These are phyloP conservation scores for Tigriopus japonicus DNA, from an alignment of 1,140 invertebrate genomes.

Conservation along the genomic window DNA sequence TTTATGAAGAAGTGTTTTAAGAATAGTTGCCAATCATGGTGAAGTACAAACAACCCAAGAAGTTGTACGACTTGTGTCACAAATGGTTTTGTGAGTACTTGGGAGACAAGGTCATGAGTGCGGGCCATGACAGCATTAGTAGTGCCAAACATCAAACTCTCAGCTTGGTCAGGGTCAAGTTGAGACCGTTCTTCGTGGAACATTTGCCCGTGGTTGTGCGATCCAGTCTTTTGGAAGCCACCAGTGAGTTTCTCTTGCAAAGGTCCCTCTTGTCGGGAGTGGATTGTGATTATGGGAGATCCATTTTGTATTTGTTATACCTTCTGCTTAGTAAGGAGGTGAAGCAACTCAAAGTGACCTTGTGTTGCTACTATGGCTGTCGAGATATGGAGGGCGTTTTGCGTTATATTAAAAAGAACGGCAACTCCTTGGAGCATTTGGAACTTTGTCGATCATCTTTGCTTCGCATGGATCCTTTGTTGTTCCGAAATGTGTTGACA, in stretches of 20 bases:
- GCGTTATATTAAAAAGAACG: constrained; percentile 8
- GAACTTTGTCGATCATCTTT: constrained; percentile 5
- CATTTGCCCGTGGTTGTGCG: neutral
- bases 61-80: neutral
- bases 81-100: neutral
- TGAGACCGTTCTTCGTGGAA: constrained; percentile 4
- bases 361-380: constrained; percentile 11
- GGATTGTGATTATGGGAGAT: constrained; percentile 12
- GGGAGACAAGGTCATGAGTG: neutral
- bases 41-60: neutral
- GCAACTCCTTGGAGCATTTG: constrained; percentile 6
- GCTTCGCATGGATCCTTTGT: constrained; percentile 9
- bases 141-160: neutral
- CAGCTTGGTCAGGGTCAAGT: neutral
- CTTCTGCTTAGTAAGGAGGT: constrained; percentile 4
- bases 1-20: neutral
- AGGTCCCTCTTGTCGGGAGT: neutral
- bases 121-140: neutral
- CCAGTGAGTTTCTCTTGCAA: neutral
- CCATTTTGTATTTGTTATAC: neutral
- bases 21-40: neutral
- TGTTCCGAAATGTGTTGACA: constrained; percentile 5
- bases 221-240: neutral
- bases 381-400: constrained; percentile 8
- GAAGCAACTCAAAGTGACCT: neutral